Evolutionary conservation across 2,888 invertebrate genomes (phyloP).

Genomic region (Empis livida): DNA sequence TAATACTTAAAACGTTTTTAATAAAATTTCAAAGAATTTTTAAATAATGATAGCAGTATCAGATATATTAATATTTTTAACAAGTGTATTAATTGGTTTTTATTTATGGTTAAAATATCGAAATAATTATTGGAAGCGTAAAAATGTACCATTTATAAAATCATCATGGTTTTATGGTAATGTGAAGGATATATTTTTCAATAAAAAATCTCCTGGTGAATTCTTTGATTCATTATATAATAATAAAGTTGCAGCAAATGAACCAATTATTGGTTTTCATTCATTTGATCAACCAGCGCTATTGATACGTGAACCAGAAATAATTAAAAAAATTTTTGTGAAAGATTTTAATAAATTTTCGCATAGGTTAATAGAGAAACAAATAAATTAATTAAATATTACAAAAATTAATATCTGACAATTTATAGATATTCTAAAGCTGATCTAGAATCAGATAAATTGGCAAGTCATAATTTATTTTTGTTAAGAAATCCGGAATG

Average conservation of each 20-base stretch:
- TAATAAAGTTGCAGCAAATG: conserved; percentile 18
- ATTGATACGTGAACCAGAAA: conserved; percentile 35
- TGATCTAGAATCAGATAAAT: conserved; percentile 27
- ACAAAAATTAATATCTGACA: no score
- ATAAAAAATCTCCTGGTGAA: conserved; percentile 24
- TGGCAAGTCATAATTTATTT: conserved; percentile 36
- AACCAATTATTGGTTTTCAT: conserved; percentile 31
- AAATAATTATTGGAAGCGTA: conserved; percentile 29
- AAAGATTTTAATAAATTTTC: conserved; percentile 37
- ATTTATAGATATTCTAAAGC: background rate
- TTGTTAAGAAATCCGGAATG: conserved; percentile 34
- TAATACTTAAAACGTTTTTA: no score
- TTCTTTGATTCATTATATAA: conserved; percentile 31
- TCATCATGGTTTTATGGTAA: conserved; percentile 36
- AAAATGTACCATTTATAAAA: conserved; percentile 28
- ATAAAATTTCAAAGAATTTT: no score
- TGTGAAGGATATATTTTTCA: conserved; percentile 23
- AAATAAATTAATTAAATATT: no score
- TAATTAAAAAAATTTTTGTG: conserved; percentile 36
- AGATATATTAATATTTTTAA: background rate
- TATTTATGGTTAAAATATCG: background rate
- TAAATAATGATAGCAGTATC: background rate
- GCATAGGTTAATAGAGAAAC: conserved; percentile 22
- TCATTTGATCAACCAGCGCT: conserved; percentile 36
- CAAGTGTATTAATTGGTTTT: background rate